These are phyloP conservation scores for Cerastis leucographa DNA, from an alignment of 2,888 invertebrate species.

Conservation along the genomic window DNA sequence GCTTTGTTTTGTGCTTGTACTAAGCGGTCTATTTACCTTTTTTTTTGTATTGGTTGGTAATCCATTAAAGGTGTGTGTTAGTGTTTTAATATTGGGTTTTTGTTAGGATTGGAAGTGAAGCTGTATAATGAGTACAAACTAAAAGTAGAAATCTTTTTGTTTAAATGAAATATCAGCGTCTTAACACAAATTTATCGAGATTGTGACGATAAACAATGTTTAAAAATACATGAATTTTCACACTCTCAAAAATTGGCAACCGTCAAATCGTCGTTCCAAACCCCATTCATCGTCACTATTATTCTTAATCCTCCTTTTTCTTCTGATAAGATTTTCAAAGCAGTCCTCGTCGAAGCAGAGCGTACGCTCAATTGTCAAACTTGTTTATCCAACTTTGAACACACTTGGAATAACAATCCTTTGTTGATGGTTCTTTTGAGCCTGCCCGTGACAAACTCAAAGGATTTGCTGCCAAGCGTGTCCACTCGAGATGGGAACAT, in stretches of 20 bases:
- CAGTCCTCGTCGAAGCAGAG: conserved; percentile 48
- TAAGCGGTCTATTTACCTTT: too few species aligned
- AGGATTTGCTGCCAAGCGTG: conserved; percentile 83
- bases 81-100: too few species aligned
- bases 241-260: neutral
- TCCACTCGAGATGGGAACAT: conserved; percentile 83
- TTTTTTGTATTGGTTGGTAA: conserved; percentile 30
- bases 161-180: too few species aligned
- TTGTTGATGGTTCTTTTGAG: conserved; percentile 85
- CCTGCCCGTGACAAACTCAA: conserved; percentile 84
- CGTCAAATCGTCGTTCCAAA: neutral
- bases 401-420: conserved; percentile 87
- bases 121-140: too few species aligned
- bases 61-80: too few species aligned
- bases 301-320: conserved; percentile 41
- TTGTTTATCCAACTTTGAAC: conserved; percentile 84
- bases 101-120: too few species aligned
- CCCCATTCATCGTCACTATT: conserved; percentile 18
- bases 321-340: conserved; percentile 56
- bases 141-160: too few species aligned
- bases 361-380: conserved; percentile 80
- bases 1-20: too few species aligned
- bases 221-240: neutral
- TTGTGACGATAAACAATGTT: neutral
- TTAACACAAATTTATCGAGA: too few species aligned